Percentiles rank a stretch among this genome's conserved stretches.
Evolutionary conservation across 2,113 vertebrate genomes (phyloP).

Genomic region (Serinus canaria): DNA sequence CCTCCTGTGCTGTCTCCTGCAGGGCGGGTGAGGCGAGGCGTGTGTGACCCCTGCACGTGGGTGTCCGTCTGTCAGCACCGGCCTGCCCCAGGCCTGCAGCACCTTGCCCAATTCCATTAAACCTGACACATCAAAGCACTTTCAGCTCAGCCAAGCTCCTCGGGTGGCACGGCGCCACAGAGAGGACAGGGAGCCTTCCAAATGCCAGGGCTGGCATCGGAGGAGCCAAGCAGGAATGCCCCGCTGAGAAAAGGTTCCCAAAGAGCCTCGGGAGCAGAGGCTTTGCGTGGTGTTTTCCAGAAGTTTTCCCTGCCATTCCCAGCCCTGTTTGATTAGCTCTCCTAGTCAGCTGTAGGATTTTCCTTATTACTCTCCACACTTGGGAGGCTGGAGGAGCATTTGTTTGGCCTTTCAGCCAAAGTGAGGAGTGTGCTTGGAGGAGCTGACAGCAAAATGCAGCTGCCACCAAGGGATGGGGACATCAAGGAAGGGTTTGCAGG

Average conservation of each 20-base stretch:
- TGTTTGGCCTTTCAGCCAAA: neutral
- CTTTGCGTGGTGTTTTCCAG: rapidly evolving
- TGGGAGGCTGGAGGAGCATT: neutral
- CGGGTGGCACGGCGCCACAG: rapidly evolving
- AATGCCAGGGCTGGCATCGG: neutral
- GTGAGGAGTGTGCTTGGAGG: rapidly evolving
- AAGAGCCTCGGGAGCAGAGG: neutral
- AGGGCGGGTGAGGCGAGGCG: neutral
- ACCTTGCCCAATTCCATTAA: neutral
- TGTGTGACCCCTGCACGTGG: neutral
- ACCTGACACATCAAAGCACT: neutral
- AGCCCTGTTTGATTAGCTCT: neutral
- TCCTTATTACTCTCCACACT: rapidly evolving
- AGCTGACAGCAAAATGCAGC: neutral
- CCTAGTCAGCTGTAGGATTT: rapidly evolving
- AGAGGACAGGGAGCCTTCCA: neutral
- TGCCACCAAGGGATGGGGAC: rapidly evolving
- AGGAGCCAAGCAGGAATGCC: neutral
- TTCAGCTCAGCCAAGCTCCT: neutral
- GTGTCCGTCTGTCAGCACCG: conserved; percentile 1
- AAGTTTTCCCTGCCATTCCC: neutral
- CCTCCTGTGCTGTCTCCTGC: neutral
- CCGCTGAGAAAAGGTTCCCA: neutral
- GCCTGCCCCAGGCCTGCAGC: neutral
- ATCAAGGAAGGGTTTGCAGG: neutral